Percentiles rank a stretch among this genome's conserved stretches.
These are phyloP conservation scores for Drosophila helvetica DNA, from an alignment of 2,888 invertebrate genomes.

Conservation along the genomic window DNA sequence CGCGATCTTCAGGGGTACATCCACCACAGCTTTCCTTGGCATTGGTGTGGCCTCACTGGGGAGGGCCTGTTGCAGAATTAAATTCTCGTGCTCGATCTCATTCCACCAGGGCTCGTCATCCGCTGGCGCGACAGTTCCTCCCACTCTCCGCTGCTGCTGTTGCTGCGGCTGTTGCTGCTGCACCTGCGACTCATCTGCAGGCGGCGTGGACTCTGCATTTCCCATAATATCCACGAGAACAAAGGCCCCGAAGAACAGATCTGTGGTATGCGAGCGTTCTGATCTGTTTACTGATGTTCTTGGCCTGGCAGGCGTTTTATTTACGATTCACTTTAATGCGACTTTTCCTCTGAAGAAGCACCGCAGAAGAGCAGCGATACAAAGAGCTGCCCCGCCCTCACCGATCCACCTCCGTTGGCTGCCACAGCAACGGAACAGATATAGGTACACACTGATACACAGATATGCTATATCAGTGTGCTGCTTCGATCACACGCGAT, in stretches of 20 bases:
- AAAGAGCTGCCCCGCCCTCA: conserved; percentile 47
- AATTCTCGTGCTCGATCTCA: conserved; percentile 81
- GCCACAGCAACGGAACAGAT: conserved; percentile 14
- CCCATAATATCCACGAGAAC: conserved; percentile 68
- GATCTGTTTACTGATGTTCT: conserved; percentile 41
- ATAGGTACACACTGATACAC: conserved; percentile 13
- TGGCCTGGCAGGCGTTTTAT: conserved; percentile 44
- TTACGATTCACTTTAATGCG: conserved; percentile 65
- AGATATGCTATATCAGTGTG: conserved; percentile 1
- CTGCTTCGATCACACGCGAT: conserved; percentile 51
- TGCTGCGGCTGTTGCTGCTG: conserved; percentile 17
- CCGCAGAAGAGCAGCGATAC: conserved; percentile 38
- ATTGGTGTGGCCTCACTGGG: neutral
- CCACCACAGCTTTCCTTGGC: neutral
- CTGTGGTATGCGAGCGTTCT: conserved; percentile 53
- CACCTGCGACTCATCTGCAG: conserved; percentile 49
- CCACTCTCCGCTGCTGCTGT: conserved; percentile 1
- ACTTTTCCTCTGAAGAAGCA: conserved; percentile 56
- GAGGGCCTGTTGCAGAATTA: conserved; percentile 72
- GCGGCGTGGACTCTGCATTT: conserved; percentile 76
- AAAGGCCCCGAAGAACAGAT: conserved; percentile 52
- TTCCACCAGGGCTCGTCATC: conserved; percentile 82
- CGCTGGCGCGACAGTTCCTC: conserved; percentile 2
- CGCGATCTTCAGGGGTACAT: neutral
- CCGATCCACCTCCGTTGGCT: conserved; percentile 18